Evolutionary conservation across 2,113 vertebrate species (phyloP), one percentile per base, ranked within the genome.

Genomic region (Prietella phreatophila): DNA sequence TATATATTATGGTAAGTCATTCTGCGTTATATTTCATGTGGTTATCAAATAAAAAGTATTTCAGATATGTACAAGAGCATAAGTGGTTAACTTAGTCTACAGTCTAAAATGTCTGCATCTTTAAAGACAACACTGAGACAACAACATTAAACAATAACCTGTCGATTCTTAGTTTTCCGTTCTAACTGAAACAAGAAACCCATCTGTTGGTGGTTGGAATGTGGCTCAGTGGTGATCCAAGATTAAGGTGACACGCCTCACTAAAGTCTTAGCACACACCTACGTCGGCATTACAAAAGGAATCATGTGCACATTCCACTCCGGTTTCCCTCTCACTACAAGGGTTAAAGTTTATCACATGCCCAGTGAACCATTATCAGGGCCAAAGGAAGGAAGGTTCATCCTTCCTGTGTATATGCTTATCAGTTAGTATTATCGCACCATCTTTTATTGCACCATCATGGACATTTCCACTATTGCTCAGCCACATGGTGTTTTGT

Each of bases 211-310:
- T n/a, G 39, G 76, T 42, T 76, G 39, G 56, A 76, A 83, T 87
- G 55, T 25, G 50, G 55, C 50, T 60, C 11, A 55, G 13, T 61
- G 36, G n/a, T 84, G 42, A 65, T 86, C n/a, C 3, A 58, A 79
- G 85, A 86, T 86, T 86, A 65, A 86, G 42, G 27, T 75, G 67
- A 53, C 55, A 83, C 80, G 27, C 79, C 86, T 61, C 36, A 30
- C n/a, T 60, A 19, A 71, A 75, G 20, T 15, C 11, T 19, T 5
- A 30, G 61, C 47, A 36, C 85, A 80, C 39, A 33, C 27, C 76
- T 60, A 53, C 53, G 6, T 5, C 20, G 4, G 73, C 60, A 82
- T 22, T 50, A 15, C 13, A n/a, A 65, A 56, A 86, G 63, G 20
- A 67, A 47, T 81, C 67, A 36, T 53, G 76, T 61, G 84, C 25